Base-by-base conservation (phyloP, 1,140 invertebrate genomes). In the Drosophila nikananu region DNA sequence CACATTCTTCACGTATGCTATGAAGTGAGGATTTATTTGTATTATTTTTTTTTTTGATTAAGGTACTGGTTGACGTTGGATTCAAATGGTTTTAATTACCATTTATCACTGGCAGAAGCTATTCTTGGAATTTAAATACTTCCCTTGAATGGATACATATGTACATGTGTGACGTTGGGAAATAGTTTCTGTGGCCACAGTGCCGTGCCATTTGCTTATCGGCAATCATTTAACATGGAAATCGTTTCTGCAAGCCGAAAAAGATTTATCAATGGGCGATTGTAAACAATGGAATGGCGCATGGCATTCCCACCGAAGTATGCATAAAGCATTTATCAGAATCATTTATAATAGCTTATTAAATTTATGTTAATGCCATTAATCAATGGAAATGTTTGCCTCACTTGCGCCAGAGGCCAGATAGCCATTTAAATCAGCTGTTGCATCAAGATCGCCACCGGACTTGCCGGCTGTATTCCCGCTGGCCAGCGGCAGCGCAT, bases 321-420 rank as follows among this genome's bases (percentile, higher is more conserved):
- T 52, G 51, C 49, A 57, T 72, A 64, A 68, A 65, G 25, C 67
- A 78, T 83, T 83, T 71, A 62, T 78, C 64, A 65, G 83, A 78
- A 67, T 48, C 62, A 55, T 72, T 77, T 46, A 75, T 79, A 66
- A 64, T 64, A 46, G 54, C 58, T 55, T 65, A 57, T 81, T 83
- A 42, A 77, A 83, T 71, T 77, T 81, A 81, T 84, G 70, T 74
- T 62, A 81, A 84, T 79, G 46, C 44, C 78, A 90, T 89, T 89
- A 86, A 89, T 90, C 77, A 89, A 61, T 48, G 55, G 44, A 61
- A 65, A 74, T 59, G 67, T 60, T 68, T 79, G 49, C 58, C 35
- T 63, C 65, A 58, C 61, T 71, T 52, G 32, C 32, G 48, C 61
- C 77, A 21, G 66, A 61, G 72, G 66, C 55, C 77, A 61, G 37